Evolutionary conservation across 1,140 invertebrate species (phyloP).

Genomic region (Magallana ariakensis): DNA sequence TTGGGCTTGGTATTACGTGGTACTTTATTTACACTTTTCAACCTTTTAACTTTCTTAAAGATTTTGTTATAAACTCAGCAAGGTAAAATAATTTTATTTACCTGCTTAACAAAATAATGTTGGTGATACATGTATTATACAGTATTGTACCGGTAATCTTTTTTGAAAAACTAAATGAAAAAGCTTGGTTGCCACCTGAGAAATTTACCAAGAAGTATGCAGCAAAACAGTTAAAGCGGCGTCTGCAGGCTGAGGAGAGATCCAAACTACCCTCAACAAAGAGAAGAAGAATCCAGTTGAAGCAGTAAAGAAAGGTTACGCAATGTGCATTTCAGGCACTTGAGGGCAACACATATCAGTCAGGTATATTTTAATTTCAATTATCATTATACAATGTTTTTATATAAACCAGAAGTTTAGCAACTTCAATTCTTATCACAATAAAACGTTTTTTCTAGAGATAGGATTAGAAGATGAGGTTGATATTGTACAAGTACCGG

Average conservation of each 20-base stretch:
- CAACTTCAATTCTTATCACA: neutral
- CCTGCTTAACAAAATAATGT: neutral
- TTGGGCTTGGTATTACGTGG: neutral
- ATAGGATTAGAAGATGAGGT: slow-evolving; percentile 27
- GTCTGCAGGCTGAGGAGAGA: slow-evolving; percentile 22
- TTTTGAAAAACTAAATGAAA: slow-evolving; percentile 24
- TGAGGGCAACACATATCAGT: slow-evolving; percentile 52
- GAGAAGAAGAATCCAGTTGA: slow-evolving; percentile 41
- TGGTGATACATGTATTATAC: no score
- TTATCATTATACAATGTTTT: neutral
- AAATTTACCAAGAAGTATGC: slow-evolving; percentile 45
- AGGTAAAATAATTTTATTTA: neutral
- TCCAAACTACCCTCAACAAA: slow-evolving; percentile 43
- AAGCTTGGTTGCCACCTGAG: slow-evolving; percentile 53
- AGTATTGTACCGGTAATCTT: no score
- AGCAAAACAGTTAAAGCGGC: slow-evolving; percentile 33
- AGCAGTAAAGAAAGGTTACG: slow-evolving; percentile 46
- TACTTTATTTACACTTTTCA: neutral
- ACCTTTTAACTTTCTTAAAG: neutral
- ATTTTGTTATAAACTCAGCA: neutral
- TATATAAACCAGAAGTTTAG: neutral
- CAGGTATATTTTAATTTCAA: slow-evolving; percentile 41
- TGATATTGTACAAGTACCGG: slow-evolving; percentile 34
- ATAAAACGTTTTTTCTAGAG: neutral
- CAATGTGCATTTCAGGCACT: slow-evolving; percentile 48